A percentile compares a stretch with the other conserved stretches of the same genome.
Evolutionary conservation across 2,888 invertebrate species (phyloP).

Genomic region (Drosophila leonis): DNA sequence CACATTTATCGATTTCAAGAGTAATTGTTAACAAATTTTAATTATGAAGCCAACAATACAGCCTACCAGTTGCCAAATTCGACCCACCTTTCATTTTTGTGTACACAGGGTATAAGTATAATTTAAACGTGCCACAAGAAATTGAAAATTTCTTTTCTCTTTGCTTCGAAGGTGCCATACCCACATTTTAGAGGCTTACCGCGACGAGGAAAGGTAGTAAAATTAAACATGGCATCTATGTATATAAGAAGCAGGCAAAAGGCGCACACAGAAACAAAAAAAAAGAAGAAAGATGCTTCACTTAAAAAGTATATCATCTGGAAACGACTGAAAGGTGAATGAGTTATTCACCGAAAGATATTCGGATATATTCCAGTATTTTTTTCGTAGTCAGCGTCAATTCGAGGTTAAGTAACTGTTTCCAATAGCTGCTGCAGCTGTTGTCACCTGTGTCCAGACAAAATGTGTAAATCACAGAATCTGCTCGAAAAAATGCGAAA

Average conservation of each 20-base stretch:
- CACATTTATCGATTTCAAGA: neutral
- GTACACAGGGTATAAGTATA: constrained; percentile 38
- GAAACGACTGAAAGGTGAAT: constrained; percentile 36
- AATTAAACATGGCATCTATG: constrained; percentile 25
- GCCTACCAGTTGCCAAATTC: neutral
- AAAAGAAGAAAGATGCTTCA: constrained; percentile 58
- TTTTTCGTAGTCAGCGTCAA: constrained; percentile 9
- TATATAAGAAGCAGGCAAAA: constrained; percentile 15
- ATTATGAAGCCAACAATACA: neutral
- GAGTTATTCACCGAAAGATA: constrained; percentile 8
- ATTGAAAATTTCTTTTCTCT: constrained; percentile 75
- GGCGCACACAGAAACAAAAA: constrained; percentile 5
- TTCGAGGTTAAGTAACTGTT: constrained; percentile 47
- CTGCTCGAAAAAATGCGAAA: constrained; percentile 33
- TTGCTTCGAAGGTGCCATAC: constrained; percentile 11
- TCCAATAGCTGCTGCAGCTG: constrained; percentile 60
- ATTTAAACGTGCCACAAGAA: constrained; percentile 72
- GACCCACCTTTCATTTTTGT: neutral
- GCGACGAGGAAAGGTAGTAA: constrained; percentile 50
- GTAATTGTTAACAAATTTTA: neutral
- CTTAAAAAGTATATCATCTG: constrained; percentile 37
- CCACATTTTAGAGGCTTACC: constrained; percentile 45
- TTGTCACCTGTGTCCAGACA: constrained; percentile 71
- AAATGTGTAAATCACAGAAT: constrained; percentile 59
- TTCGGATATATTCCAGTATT: constrained; percentile 1